Conservation (phyloP, 2,888 invertebrate species). For the Mesodorylaimus sp. region DNA sequence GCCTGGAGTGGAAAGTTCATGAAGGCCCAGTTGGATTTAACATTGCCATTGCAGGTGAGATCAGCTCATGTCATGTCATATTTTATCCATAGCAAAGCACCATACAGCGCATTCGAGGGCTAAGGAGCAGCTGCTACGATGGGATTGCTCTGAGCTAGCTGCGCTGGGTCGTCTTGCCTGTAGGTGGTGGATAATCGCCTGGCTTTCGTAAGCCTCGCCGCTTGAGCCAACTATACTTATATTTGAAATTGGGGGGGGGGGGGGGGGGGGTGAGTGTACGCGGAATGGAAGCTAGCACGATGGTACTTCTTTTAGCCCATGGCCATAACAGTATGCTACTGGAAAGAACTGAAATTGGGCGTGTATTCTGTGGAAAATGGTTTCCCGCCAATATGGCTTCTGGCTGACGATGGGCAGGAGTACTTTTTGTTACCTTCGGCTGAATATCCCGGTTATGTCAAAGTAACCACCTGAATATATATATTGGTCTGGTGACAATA, state of each 20-base stretch:
- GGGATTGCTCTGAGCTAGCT: too few species aligned
- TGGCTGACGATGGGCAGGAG: background rate
- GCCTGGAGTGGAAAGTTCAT: slow-evolving; percentile 26
- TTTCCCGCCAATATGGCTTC: background rate
- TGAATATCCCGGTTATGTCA: background rate
- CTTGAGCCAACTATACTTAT: too few species aligned
- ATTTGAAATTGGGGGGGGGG: too few species aligned
- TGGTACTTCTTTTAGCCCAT: background rate
- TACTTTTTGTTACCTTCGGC: background rate
- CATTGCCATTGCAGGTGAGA: slow-evolving; percentile 25
- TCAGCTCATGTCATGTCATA: too few species aligned
- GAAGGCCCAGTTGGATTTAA: slow-evolving; percentile 18
- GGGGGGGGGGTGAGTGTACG: too few species aligned
- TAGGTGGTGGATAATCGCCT: too few species aligned
- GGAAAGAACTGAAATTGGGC: background rate
- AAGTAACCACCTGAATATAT: background rate
- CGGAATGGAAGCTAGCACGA: too few species aligned
- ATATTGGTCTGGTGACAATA: slow-evolving; percentile 16
- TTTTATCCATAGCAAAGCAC: too few species aligned
- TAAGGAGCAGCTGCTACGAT: too few species aligned
- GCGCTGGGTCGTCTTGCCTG: too few species aligned
- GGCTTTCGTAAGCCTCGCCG: too few species aligned
- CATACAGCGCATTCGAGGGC: too few species aligned
- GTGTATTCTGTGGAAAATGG: background rate
- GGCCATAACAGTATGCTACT: background rate